Evolutionary conservation across 2,888 invertebrate species (phyloP).

Genomic region (Macaria liturata): DNA sequence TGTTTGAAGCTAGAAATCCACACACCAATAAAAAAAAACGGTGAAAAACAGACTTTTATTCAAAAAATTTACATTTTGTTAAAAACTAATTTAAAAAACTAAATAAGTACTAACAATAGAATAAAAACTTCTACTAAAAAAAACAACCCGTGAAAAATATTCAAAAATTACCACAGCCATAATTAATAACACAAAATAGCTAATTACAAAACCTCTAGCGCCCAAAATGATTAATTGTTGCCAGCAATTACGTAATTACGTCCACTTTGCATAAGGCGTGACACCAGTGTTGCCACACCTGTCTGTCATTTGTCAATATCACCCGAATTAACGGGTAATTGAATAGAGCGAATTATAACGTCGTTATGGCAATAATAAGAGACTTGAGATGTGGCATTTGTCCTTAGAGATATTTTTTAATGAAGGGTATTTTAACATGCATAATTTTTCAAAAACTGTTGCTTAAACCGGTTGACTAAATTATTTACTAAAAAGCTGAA

Average conservation of each 20-base stretch:
- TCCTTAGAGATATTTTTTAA: too few species aligned
- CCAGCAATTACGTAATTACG: constrained; percentile 54
- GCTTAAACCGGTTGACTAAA: too few species aligned
- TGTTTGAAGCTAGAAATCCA: too few species aligned
- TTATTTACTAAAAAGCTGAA: too few species aligned
- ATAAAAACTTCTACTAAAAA: too few species aligned
- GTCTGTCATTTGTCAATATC: constrained; percentile 41
- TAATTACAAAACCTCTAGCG: constrained; percentile 27
- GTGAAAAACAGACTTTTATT: too few species aligned
- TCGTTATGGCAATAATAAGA: constrained; percentile 18
- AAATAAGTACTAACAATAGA: too few species aligned
- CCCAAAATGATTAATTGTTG: constrained; percentile 53
- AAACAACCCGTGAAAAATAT: neutral
- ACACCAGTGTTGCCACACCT: constrained; percentile 45
- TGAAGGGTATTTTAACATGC: too few species aligned
- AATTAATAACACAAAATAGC: constrained; percentile 8
- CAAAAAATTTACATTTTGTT: too few species aligned
- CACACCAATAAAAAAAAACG: too few species aligned
- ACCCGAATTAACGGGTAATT: constrained; percentile 22
- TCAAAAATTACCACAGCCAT: constrained; percentile 2
- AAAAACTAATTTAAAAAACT: too few species aligned
- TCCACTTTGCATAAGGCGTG: constrained; percentile 50
- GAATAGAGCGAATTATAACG: constrained; percentile 22
- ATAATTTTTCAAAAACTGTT: too few species aligned
- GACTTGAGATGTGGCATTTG: constrained; percentile 9